Percentiles rank a stretch among this genome's conserved stretches.
Evolutionary conservation across 1,140 invertebrate species (phyloP).

Genomic region (Drosophila paulistorum): DNA sequence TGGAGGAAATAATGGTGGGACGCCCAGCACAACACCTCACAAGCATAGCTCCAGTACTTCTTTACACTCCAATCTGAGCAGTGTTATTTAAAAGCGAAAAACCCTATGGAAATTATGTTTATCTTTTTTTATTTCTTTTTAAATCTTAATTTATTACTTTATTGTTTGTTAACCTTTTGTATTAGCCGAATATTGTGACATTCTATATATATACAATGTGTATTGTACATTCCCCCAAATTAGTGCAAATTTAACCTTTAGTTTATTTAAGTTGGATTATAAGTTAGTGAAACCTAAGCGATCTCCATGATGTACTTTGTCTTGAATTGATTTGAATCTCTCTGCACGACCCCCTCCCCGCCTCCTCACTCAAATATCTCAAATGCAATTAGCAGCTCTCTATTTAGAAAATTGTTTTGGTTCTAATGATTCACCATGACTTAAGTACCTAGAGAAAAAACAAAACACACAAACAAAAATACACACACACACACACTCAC

Average conservation of each 20-base stretch:
- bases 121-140: slow-evolving; percentile 61
- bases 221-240: slow-evolving; percentile 64
- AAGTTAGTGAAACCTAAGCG: slow-evolving; percentile 54
- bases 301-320: slow-evolving; percentile 71
- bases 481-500: slow-evolving; percentile 5
- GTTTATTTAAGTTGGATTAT: slow-evolving; percentile 40
- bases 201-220: slow-evolving; percentile 32
- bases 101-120: slow-evolving; percentile 18
- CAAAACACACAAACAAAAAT: slow-evolving; percentile 38
- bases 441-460: slow-evolving; percentile 75
- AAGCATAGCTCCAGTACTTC: slow-evolving; percentile 22
- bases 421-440: slow-evolving; percentile 55
- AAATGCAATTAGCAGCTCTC: slow-evolving; percentile 45
- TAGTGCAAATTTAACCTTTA: slow-evolving; percentile 64
- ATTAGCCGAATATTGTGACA: slow-evolving; percentile 51
- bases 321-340: slow-evolving; percentile 41
- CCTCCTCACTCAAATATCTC: slow-evolving; percentile 28
- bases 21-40: slow-evolving; percentile 51
- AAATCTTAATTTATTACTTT: slow-evolving; percentile 14
- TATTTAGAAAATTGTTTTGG: slow-evolving; percentile 29
- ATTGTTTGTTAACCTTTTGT: slow-evolving; percentile 30
- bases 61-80: slow-evolving; percentile 63
- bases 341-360: neutral
- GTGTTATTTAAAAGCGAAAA: slow-evolving; percentile 55
- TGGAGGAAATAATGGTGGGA: neutral